Percentiles rank a stretch among this genome's conserved stretches.
Conservation (phyloP, 2,888 invertebrate species). For the Plebejus anna region DNA sequence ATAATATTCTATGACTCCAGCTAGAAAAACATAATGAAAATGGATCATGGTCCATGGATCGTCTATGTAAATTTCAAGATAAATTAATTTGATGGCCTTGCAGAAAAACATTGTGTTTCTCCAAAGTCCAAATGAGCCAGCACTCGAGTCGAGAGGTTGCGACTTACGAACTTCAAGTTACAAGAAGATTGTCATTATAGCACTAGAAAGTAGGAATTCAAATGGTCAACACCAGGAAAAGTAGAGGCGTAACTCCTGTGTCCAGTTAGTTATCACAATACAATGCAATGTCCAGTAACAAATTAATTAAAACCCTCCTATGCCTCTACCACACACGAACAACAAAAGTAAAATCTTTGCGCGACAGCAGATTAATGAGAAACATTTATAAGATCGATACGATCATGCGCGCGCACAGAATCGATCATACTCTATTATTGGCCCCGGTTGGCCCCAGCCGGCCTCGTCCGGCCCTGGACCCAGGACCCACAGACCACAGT, state of each 20-base stretch:
- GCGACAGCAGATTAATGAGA: not conserved
- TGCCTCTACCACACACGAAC: not conserved
- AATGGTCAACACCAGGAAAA: not conserved
- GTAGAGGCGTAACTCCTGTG: not conserved
- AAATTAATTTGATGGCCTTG: too few species aligned
- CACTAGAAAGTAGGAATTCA: not conserved
- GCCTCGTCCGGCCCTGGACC: not conserved
- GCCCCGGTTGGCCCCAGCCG: conserved; percentile 32
- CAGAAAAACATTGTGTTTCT: too few species aligned
- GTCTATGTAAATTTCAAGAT: too few species aligned
- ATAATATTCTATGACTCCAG: too few species aligned
- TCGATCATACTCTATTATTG: conserved; percentile 47
- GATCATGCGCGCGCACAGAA: conserved; percentile 39
- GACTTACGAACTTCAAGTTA: too few species aligned
- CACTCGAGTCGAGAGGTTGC: too few species aligned
- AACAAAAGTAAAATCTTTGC: not conserved
- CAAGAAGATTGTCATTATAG: too few species aligned
- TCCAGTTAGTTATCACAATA: not conserved
- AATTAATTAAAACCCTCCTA: not conserved
- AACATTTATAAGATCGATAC: conserved; percentile 15
- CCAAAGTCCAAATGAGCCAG: too few species aligned
- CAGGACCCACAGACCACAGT: conserved; percentile 38
- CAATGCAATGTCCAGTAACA: not conserved
- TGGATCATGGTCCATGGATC: too few species aligned
- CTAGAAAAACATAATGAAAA: too few species aligned